phyloP scores from a whole-genome alignment of 35 echinoderm and acorn worm genomes.

The Strongylocentrotus purpuratus region DNA sequence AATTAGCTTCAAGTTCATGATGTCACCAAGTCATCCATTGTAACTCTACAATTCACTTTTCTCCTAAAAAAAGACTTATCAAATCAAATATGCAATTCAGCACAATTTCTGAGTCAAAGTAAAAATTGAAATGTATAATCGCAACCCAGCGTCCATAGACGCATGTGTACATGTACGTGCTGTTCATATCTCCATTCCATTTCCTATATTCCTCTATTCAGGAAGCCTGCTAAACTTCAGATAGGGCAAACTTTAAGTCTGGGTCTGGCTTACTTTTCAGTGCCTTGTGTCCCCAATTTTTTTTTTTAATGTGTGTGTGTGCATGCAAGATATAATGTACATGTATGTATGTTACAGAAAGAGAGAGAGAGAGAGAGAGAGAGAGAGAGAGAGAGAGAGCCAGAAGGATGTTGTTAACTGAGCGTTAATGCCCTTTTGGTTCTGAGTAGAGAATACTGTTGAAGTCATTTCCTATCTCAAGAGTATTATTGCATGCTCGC shows the following conservation, averaged over 20 bases:
- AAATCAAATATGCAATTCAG: conserved; percentile 19
- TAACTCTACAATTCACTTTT: neutral
- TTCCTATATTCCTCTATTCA: neutral
- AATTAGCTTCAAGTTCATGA: neutral
- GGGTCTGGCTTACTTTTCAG: too few species aligned
- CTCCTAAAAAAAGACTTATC: neutral
- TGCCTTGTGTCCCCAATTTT: too few species aligned
- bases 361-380: too few species aligned
- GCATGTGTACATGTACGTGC: neutral
- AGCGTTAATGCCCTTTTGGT: too few species aligned
- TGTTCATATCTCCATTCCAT: neutral
- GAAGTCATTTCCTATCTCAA: too few species aligned
- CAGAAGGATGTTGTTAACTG: too few species aligned
- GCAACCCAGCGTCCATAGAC: neutral
- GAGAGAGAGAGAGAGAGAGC: too few species aligned
- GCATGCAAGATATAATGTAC: too few species aligned
- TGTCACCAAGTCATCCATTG: neutral
- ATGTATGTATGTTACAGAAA: too few species aligned
- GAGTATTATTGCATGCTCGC: too few species aligned
- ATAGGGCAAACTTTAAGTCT: neutral
- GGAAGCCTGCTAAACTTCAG: neutral
- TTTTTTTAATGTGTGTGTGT: too few species aligned
- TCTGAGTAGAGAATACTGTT: too few species aligned
- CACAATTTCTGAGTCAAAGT: neutral
- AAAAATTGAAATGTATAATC: neutral